Base-by-base conservation (phyloP, 1,140 invertebrate genomes). In the Physella acuta region DNA sequence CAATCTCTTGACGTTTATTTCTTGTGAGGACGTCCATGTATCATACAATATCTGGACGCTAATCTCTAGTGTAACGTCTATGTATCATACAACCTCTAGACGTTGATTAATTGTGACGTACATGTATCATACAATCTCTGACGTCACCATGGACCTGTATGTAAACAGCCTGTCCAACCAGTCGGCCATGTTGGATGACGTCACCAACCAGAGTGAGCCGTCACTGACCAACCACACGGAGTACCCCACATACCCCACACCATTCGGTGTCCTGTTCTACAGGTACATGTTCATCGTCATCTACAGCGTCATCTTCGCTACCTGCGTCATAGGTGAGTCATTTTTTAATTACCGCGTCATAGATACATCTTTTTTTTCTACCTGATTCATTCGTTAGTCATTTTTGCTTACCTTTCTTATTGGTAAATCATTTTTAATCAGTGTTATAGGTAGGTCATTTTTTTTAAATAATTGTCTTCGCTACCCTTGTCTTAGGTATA, bases 261-360 rank as follows among this genome's bases (percentile, higher is more conserved):
- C 62, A 1, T 65, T 65, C 26, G 16, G 20, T 65, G 62, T 65
- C 8, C 37, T 52, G 16, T 65, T 65, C 49, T 65, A 65, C 31
- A 26, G 62, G 8, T 52, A 31, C 62, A 65, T 65, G 39, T 65
- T 65, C 62, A 65, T 65, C 4, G 62, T 65, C 39, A 52, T 65
- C 17, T 65, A 65, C 62, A 31, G 11, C 26, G 24, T 65, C 49
- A 65, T 65, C 17, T 65, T 65, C 62, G n/a, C 33, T 49, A 31
- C 52, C 2, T 65, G 62, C 31, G 33, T 65, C 14, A 49, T 52
- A 8, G 62, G 62, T 65, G 30, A 65, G 62, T 44, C 24, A 55
- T 28, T n/a, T n/a, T n/a, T n/a, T n/a, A n/a, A n/a, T n/a, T n/a
- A n/a, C n/a, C n/a, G n/a, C n/a, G n/a, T n/a, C n/a, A n/a, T n/a